These are phyloP conservation scores for Scaptomyza parva DNA, from an alignment of 2,888 invertebrate species.

Conservation along the genomic window DNA sequence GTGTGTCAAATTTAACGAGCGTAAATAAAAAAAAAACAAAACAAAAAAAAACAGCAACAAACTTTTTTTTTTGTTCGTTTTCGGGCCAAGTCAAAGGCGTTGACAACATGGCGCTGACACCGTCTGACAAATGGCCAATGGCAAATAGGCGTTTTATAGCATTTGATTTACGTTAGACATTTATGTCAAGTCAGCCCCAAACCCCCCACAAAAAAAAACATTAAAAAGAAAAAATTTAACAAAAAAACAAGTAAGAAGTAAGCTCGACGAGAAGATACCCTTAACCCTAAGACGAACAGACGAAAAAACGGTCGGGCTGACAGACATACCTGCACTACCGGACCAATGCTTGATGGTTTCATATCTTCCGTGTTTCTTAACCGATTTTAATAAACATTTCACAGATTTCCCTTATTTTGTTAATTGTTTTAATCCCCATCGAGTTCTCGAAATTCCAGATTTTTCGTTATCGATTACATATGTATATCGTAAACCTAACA, in stretches of 20 bases:
- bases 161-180: slow-evolving; percentile 56
- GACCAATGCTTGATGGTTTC: too few relatives aligned
- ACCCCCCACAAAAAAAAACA: background rate
- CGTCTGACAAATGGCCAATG: slow-evolving; percentile 35
- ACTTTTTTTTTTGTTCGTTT: slow-evolving; percentile 16
- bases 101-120: slow-evolving; percentile 37
- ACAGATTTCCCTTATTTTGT: too few relatives aligned
- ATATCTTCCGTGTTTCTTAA: too few relatives aligned
- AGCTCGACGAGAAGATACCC: too few relatives aligned
- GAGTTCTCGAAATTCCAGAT: too few relatives aligned
- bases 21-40: slow-evolving; percentile 14
- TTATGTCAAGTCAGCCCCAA: slow-evolving; percentile 31
- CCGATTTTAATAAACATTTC: too few relatives aligned
- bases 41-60: background rate
- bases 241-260: slow-evolving; percentile 6
- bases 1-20: slow-evolving; percentile 66
- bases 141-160: slow-evolving; percentile 28
- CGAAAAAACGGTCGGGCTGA: too few relatives aligned
- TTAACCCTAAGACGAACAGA: too few relatives aligned
- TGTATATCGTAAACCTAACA: too few relatives aligned
- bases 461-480: too few relatives aligned
- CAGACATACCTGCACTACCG: too few relatives aligned
- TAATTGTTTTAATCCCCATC: too few relatives aligned
- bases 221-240: slow-evolving; percentile 9
- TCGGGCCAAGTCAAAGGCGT: slow-evolving; percentile 37